These are phyloP conservation scores for Melanotaenia maccullochi DNA, from an alignment of 2,797 vertebrate species.

Conservation along the genomic window DNA sequence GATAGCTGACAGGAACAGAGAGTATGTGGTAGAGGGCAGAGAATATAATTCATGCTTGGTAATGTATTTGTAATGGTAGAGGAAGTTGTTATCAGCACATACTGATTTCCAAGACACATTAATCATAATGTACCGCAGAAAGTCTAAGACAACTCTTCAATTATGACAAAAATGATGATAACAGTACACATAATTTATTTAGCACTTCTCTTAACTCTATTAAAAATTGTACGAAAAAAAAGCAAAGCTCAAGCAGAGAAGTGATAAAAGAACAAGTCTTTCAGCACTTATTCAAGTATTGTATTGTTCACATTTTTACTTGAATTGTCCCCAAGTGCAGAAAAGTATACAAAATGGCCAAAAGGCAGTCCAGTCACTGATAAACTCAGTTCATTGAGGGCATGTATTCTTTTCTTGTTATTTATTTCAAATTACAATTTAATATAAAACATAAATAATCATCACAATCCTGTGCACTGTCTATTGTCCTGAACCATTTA, in stretches of 20 bases:
- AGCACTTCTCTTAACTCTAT: background rate
- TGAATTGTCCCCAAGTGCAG: too few species aligned
- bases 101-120: background rate
- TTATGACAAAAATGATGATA: background rate
- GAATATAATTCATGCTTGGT: background rate
- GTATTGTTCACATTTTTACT: background rate
- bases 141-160: background rate
- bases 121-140: background rate
- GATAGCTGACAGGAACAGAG: background rate
- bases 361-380: background rate
- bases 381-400: background rate
- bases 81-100: background rate
- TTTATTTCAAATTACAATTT: background rate
- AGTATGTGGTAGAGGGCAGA: background rate
- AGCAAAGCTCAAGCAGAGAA: background rate
- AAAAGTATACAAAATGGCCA: background rate
- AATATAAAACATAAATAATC: background rate
- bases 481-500: background rate
- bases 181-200: background rate
- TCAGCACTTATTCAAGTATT: background rate
- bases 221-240: background rate
- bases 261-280: background rate
- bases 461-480: background rate
- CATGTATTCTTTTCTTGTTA: background rate
- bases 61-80: background rate